Base-by-base conservation (phyloP, 2,113 vertebrate species). In the Vidua macroura region DNA sequence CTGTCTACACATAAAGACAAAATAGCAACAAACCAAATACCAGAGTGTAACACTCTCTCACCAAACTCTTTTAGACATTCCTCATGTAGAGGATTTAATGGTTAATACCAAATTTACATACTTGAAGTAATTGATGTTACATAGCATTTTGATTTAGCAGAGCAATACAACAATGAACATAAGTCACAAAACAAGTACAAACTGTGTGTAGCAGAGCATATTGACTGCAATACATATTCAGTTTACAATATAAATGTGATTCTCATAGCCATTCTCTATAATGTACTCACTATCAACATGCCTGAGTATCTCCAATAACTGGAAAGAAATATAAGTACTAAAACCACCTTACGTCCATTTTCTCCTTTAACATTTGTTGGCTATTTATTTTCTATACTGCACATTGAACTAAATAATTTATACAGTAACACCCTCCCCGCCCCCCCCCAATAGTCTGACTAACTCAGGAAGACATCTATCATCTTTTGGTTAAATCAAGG, bases 341-440 rank as follows among this genome's bases (percentile, higher is more conserved):
- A 79, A 70, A 75, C 2, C 15, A 59, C 0, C 4, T 82, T 20
- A 55, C 79, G 7, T 8, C 4, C 8, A 25, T 16, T 69, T 28
- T 60, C 10, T 73, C 25, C 35, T 83, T 22, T 56, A 58, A 37
- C 52, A 56, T 70, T 75, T 60, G 3, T 20, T 37, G 3, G 48
- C 44, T 56, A 8, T 49, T 86, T 27, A n/a, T 27, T 66, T 58
- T 51, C 31, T 33, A 6, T 69, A 13, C 8, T 52, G 6, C 9
- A 37, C 1, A 5, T 16, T 41, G 6, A 31, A 35, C 20, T 72
- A 53, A 85, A 18, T 7, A 11, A 27, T 39, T 51, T 80, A 28
- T 64, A 30, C 4, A 37, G 9, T 33, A 56, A 46, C 1, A 4
- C 1, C 2, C 2, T 2, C 3, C 6, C 27, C 3, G 35, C 35